Evolutionary conservation across 2,797 vertebrate species (phyloP).

Genomic region (Emys orbicularis): DNA sequence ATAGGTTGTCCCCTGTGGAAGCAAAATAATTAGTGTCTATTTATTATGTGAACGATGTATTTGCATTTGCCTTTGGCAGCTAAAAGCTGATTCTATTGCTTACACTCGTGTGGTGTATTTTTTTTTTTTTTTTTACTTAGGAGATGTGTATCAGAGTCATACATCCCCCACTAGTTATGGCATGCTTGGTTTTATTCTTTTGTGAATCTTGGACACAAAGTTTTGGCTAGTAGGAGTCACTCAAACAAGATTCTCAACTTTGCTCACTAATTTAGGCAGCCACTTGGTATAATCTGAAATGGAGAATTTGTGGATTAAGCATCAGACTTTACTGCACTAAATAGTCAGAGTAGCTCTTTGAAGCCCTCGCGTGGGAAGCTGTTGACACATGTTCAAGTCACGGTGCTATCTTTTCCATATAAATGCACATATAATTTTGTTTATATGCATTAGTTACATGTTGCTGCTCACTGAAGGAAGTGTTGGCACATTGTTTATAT

Average conservation of each 20-base stretch:
- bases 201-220: not conserved
- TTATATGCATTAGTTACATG: conserved; percentile 50
- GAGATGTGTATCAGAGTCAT: not conserved
- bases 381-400: conserved; percentile 58
- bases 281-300: conserved; percentile 36
- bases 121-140: not conserved
- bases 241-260: not conserved
- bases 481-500: conserved; percentile 1
- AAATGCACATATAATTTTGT: conserved; percentile 12
- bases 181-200: not conserved
- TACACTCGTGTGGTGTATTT: not conserved
- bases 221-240: not conserved
- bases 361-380: conserved; percentile 59
- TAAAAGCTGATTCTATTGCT: conserved; percentile 7
- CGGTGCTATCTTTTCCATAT: conserved; percentile 37
- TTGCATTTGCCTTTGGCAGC: conserved; percentile 2
- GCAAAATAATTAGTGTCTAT: not conserved
- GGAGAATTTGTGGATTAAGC: not conserved
- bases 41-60: not conserved
- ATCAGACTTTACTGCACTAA: conserved; percentile 38
- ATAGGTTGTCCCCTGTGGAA: conserved; percentile 1
- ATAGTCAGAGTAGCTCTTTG: conserved; percentile 14
- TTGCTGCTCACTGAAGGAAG: conserved; percentile 51
- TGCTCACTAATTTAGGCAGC: not conserved
- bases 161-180: not conserved